phyloP scores from a whole-genome alignment of 2,797 vertebrate genomes.

The Luscinia megarhynchos region DNA sequence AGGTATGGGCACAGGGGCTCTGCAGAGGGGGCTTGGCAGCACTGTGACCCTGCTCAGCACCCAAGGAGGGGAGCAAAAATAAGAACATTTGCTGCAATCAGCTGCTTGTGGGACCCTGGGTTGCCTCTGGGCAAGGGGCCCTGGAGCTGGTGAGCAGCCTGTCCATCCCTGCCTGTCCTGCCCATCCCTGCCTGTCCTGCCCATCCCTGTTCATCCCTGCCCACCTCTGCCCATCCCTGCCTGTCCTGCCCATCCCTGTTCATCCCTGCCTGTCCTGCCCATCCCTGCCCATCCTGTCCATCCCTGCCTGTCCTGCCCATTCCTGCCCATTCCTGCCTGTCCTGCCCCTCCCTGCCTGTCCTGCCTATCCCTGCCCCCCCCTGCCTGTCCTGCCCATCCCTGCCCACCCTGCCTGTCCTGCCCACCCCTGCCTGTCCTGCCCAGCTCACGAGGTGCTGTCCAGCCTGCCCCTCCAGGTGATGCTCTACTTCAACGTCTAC shows the following conservation, averaged over 20 bases:
- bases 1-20: constrained; percentile 53
- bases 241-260: no score
- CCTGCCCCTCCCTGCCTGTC: no score
- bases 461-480: constrained; percentile 88
- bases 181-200: constrained; percentile 19
- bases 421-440: constrained; percentile 37
- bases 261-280: no score
- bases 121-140: background rate
- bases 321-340: no score
- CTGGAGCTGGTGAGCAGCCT: background rate
- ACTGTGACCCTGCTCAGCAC: rapidly evolving
- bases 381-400: no score
- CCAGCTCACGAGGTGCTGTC: constrained; percentile 78
- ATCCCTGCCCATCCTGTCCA: no score
- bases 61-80: background rate
- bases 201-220: no score
- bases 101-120: background rate
- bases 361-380: no score
- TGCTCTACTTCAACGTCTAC: constrained; percentile 87
- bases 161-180: background rate
- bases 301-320: no score
- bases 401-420: background rate
- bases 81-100: background rate
- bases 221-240: no score
- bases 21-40: rapidly evolving